phyloP scores from a whole-genome alignment of 2,888 invertebrate genomes.

The Rotaria sp. region DNA sequence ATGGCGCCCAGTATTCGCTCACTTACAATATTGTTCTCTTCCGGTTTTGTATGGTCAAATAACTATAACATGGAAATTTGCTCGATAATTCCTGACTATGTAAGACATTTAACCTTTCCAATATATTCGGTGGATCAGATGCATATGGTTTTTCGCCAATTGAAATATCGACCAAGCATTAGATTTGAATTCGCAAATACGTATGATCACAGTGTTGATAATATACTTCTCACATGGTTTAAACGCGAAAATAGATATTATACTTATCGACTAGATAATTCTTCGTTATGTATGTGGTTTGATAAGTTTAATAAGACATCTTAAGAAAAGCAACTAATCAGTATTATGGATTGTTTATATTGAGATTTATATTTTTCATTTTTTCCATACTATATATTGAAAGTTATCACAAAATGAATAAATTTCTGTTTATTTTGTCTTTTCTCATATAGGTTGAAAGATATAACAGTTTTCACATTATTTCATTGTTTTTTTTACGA shows the following conservation, averaged over 20 bases:
- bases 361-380: too few species aligned
- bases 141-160: neutral
- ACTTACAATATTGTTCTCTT: neutral
- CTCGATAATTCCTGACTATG: neutral
- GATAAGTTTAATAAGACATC: too few species aligned
- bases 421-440: too few species aligned
- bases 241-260: neutral
- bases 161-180: neutral
- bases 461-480: too few species aligned
- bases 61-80: neutral
- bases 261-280: neutral
- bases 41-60: rapidly evolving
- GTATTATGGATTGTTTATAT: too few species aligned
- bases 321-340: too few species aligned
- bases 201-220: neutral
- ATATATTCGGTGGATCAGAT: neutral
- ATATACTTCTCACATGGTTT: neutral
- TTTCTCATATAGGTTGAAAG: too few species aligned
- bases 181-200: neutral
- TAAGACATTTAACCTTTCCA: neutral
- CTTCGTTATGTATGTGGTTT: neutral
- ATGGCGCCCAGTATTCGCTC: neutral
- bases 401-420: too few species aligned
- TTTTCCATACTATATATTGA: too few species aligned
- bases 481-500: too few species aligned